These are phyloP conservation scores for Subacronicta megacephala DNA, from an alignment of 2,888 invertebrate genomes.

Conservation along the genomic window DNA sequence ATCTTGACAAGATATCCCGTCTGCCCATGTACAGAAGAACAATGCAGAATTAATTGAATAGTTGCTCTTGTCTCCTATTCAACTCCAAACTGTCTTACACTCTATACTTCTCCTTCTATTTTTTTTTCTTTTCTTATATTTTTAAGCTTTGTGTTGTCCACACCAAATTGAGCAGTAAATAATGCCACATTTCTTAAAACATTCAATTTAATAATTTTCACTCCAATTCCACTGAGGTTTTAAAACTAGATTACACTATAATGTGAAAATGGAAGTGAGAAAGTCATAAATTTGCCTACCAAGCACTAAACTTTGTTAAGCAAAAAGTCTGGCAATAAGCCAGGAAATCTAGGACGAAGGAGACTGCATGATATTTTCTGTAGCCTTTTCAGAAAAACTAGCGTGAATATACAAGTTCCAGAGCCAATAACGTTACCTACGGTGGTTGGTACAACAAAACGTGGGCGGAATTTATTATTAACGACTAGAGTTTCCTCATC, in stretches of 20 bases:
- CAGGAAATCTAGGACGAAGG: slow-evolving; percentile 13
- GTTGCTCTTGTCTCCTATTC: too few species aligned
- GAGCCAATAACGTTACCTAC: slow-evolving; percentile 25
- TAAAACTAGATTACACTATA: slow-evolving; percentile 29
- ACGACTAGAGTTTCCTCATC: slow-evolving; percentile 37
- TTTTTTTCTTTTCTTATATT: too few species aligned
- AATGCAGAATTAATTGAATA: too few species aligned
- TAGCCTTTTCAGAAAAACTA: slow-evolving; percentile 12
- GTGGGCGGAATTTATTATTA: slow-evolving; percentile 39
- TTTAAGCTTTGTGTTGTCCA: too few species aligned
- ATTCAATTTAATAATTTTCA: too few species aligned
- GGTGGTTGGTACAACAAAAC: slow-evolving; percentile 25
- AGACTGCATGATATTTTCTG: slow-evolving; percentile 15
- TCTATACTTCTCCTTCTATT: too few species aligned
- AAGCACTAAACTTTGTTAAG: slow-evolving; percentile 21
- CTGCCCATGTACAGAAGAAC: too few species aligned
- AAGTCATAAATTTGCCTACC: slow-evolving; percentile 38
- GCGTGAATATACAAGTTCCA: slow-evolving; percentile 32
- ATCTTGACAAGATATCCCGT: too few species aligned
- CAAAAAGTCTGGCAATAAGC: slow-evolving; percentile 33
- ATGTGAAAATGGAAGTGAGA: slow-evolving; percentile 26
- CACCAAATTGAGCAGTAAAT: too few species aligned
- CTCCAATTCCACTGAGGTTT: slow-evolving; percentile 14
- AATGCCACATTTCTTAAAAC: too few species aligned
- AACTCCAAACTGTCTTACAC: too few species aligned